phyloP scores from a whole-genome alignment of 1,140 invertebrate genomes.

The Drosophila lacteicornis region DNA sequence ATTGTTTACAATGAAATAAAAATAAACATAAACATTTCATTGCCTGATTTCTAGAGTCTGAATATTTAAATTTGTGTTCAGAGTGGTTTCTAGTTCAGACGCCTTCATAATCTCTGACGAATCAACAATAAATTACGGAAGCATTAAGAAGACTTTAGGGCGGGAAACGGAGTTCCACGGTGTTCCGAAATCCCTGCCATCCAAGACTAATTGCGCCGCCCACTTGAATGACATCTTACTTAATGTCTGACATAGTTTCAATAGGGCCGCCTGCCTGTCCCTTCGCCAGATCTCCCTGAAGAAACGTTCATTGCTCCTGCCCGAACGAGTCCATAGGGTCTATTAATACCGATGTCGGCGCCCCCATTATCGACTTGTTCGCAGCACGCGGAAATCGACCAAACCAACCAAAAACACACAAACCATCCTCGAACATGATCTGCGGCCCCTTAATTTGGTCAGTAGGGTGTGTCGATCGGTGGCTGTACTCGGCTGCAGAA shows the following conservation, averaged over 20 bases:
- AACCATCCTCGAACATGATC: conserved; percentile 37
- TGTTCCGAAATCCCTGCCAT: conserved; percentile 35
- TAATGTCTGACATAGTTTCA: conserved; percentile 74
- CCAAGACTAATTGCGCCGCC: conserved; percentile 72
- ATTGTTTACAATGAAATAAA: conserved; percentile 23
- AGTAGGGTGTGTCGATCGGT: conserved; percentile 22
- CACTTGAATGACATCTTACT: conserved; percentile 80
- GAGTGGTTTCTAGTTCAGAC: conserved; percentile 3
- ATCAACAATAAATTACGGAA: conserved; percentile 31
- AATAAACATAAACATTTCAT: conserved; percentile 13
- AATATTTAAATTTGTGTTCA: neutral
- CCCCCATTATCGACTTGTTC: conserved; percentile 66
- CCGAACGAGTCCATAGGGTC: conserved; percentile 27
- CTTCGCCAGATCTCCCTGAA: conserved; percentile 9
- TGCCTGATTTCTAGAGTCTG: neutral
- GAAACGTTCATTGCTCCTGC: conserved; percentile 64
- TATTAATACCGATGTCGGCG: conserved; percentile 61
- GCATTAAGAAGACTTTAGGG: conserved; percentile 19
- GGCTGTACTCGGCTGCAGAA: neutral
- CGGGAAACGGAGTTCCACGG: neutral
- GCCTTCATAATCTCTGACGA: conserved; percentile 16
- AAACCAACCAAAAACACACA: conserved; percentile 18
- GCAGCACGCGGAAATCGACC: conserved; percentile 70
- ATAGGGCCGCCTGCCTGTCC: conserved; percentile 22
- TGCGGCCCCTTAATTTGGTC: conserved; percentile 25